phyloP scores from a whole-genome alignment of 2,888 invertebrate species.

The Melikaiella ostensackeni region DNA sequence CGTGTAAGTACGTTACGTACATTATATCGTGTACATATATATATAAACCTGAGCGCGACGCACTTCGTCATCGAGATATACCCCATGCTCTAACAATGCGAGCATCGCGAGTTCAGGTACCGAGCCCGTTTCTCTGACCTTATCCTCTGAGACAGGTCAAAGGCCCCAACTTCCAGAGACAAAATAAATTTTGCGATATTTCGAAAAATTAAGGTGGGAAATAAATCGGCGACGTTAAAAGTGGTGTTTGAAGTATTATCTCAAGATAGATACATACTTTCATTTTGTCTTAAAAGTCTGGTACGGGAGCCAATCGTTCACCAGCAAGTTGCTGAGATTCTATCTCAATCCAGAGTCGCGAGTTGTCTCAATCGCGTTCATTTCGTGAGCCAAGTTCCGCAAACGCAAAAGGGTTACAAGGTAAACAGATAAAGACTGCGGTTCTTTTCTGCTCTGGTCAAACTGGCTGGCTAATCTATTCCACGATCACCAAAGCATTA shows the following conservation, averaged over 20 bases:
- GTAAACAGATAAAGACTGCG: constrained; percentile 25
- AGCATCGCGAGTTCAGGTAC: constrained; percentile 11
- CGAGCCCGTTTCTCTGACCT: constrained; percentile 15
- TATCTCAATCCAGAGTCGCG: neutral
- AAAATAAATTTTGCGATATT: constrained; percentile 12
- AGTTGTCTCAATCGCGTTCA: constrained; percentile 33
- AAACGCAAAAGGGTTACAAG: constrained; percentile 28
- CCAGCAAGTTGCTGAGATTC: constrained; percentile 16
- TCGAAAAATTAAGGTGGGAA: constrained; percentile 10
- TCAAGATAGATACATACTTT: constrained; percentile 12
- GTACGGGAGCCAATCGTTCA: constrained; percentile 25
- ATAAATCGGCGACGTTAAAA: constrained; percentile 9
- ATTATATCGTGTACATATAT: neutral
- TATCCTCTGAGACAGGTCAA: constrained; percentile 30
- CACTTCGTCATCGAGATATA: constrained; percentile 64
- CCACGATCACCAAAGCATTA: constrained; percentile 16
- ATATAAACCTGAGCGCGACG: constrained; percentile 49
- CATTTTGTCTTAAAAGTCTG: constrained; percentile 14
- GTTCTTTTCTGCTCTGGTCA: constrained; percentile 16
- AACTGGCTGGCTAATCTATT: constrained; percentile 29
- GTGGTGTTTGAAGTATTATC: neutral
- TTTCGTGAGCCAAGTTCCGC: constrained; percentile 31
- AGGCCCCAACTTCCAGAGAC: neutral
- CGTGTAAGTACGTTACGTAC: constrained; percentile 30
- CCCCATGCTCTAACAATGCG: constrained; percentile 48